Evolutionary conservation across 2,113 vertebrate species (phyloP).

Genomic region (Boleophthalmus pectinirostris): DNA sequence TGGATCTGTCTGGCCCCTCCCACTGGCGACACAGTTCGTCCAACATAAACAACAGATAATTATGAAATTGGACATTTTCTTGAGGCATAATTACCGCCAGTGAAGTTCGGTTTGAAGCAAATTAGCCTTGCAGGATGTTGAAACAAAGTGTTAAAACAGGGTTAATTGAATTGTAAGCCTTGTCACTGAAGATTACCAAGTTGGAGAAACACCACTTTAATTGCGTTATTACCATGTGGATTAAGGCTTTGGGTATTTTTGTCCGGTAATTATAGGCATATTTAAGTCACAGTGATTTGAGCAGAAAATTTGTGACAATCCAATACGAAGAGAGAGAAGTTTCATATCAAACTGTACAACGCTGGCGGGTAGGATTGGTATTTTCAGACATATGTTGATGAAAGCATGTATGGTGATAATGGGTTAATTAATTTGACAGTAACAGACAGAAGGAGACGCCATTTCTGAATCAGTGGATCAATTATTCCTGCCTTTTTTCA

Average conservation of each 20-base stretch:
- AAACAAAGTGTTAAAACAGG: constrained; percentile 79
- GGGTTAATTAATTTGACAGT: constrained; percentile 52
- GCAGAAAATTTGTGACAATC: constrained; percentile 47
- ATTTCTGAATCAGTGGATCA: constrained; percentile 38
- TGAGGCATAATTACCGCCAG: constrained; percentile 66
- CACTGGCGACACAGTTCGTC: constrained; percentile 34
- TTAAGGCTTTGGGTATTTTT: constrained; percentile 75
- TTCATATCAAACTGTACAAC: constrained; percentile 45
- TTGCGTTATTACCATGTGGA: constrained; percentile 79
- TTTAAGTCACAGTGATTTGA: constrained; percentile 54
- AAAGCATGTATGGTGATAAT: constrained; percentile 49
- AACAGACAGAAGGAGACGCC: constrained; percentile 34
- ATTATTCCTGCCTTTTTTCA: not conserved
- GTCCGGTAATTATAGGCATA: constrained; percentile 71
- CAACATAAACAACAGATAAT: constrained; percentile 69
- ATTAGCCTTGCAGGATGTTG: constrained; percentile 75
- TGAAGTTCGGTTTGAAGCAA: constrained; percentile 73
- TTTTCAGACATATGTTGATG: constrained; percentile 51
- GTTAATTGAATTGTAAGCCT: constrained; percentile 83
- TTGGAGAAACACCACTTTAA: constrained; percentile 76
- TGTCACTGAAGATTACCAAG: constrained; percentile 78
- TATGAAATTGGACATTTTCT: constrained; percentile 61
- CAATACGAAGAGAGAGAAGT: constrained; percentile 45
- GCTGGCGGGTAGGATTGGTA: constrained; percentile 38
- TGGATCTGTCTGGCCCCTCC: constrained; percentile 37